These are phyloP conservation scores for Cliona cf. orientalis DNA, from an alignment of 37 sponge, comb jelly and placozoan genomes.

Conservation along the genomic window DNA sequence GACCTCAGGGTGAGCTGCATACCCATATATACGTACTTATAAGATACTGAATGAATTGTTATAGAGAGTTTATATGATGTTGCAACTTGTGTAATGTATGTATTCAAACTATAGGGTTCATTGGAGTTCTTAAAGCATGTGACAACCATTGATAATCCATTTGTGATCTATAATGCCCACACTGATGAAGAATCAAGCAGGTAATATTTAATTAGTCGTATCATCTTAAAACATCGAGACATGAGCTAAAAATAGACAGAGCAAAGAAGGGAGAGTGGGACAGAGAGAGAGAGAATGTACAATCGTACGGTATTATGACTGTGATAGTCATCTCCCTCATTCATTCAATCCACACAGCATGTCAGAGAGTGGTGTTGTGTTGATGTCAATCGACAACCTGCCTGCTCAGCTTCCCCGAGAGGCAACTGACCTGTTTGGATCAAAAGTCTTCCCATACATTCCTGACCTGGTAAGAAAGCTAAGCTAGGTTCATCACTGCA, in stretches of 20 bases:
- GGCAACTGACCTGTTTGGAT: conserved; percentile 92
- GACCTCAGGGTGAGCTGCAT: conserved; percentile 42
- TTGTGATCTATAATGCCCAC: conserved; percentile 81
- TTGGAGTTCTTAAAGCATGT: conserved; percentile 69
- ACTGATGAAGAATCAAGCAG: conserved; percentile 28
- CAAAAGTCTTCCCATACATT: conserved; percentile 68
- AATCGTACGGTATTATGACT: too few species aligned
- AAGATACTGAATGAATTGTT: background rate
- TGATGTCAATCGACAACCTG: conserved; percentile 89
- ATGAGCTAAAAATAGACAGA: too few species aligned
- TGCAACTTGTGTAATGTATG: background rate
- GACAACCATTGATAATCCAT: conserved; percentile 87
- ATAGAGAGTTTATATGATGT: background rate
- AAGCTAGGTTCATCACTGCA: background rate
- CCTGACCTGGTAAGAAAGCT: conserved; percentile 70
- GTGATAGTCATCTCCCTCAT: background rate
- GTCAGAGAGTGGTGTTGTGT: conserved; percentile 72
- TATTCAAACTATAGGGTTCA: conserved; percentile 72
- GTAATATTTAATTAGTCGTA: too few species aligned
- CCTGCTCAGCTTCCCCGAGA: conserved; percentile 95
- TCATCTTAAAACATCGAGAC: too few species aligned
- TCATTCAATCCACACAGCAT: conserved; percentile 9
- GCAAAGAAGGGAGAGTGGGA: too few species aligned
- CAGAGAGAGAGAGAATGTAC: too few species aligned
- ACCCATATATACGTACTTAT: background rate